A percentile compares a stretch with the other conserved stretches of the same genome.
These are phyloP conservation scores for Conus canariensis DNA, from an alignment of 2,888 invertebrate genomes.

Conservation along the genomic window DNA sequence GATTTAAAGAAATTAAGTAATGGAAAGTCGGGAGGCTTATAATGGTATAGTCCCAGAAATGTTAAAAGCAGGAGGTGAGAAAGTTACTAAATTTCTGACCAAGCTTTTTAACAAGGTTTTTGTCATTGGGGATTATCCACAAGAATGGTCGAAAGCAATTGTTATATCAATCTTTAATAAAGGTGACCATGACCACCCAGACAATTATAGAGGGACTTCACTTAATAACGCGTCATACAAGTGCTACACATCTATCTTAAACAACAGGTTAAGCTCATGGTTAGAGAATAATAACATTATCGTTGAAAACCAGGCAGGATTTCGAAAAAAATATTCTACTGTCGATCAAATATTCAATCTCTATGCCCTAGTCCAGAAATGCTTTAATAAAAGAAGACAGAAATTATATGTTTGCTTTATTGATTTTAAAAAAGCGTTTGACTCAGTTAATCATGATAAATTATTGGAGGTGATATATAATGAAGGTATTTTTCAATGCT, in stretches of 20 bases:
- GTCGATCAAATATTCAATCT: too few species aligned
- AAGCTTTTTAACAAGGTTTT: not conserved
- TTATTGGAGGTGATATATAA: not conserved
- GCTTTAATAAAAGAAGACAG: not conserved
- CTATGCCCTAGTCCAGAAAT: not conserved
- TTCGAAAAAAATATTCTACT: not conserved
- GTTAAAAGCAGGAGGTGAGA: not conserved
- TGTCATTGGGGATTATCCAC: not conserved
- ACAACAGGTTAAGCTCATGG: not conserved
- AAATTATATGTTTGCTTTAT: not conserved
- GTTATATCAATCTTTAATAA: not conserved
- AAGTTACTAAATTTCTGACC: not conserved
- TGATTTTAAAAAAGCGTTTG: not conserved
- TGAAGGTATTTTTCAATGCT: not conserved
- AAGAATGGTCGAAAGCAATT: not conserved
- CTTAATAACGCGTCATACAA: not conserved
- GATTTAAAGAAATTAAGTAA: not conserved
- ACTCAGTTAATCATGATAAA: not conserved
- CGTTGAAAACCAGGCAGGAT: not conserved
- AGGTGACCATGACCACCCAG: not conserved
- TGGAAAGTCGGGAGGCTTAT: not conserved
- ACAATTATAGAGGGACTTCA: not conserved
- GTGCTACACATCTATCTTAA: not conserved
- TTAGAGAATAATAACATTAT: not conserved
- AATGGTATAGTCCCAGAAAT: not conserved